These are phyloP conservation scores for Cydia splendana DNA, from an alignment of 1,140 invertebrate species.

Conservation along the genomic window DNA sequence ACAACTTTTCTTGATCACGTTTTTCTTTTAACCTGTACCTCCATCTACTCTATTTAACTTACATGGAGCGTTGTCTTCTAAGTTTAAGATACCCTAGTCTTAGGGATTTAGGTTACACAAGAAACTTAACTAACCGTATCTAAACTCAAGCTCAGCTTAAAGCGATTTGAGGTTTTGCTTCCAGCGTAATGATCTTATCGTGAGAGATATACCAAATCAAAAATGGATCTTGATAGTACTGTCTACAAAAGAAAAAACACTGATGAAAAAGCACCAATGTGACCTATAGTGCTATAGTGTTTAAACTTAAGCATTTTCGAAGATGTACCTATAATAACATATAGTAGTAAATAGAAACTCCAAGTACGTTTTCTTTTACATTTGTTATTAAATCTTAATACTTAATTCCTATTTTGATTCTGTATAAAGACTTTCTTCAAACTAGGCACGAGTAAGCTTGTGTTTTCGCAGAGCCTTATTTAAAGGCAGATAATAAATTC, in stretches of 20 bases:
- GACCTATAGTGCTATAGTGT: too few relatives aligned
- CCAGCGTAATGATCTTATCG: neutral
- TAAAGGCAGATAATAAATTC: slow-evolving; percentile 3
- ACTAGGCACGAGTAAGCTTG: neutral
- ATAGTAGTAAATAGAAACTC: too few relatives aligned
- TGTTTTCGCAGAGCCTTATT: neutral
- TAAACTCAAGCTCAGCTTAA: neutral
- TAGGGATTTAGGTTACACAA: slow-evolving; percentile 29
- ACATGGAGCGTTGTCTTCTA: slow-evolving; percentile 16
- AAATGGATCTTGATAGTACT: too few relatives aligned
- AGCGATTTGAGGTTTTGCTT: neutral
- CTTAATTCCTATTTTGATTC: too few relatives aligned
- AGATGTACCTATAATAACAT: too few relatives aligned
- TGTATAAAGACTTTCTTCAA: neutral
- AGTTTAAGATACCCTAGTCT: slow-evolving; percentile 9
- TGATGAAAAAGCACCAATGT: too few relatives aligned
- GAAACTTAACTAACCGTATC: slow-evolving; percentile 4
- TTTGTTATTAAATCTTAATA: too few relatives aligned
- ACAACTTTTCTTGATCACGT: slow-evolving; percentile 6
- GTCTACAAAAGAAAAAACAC: too few relatives aligned
- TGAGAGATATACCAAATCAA: too few relatives aligned
- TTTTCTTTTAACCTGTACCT: neutral
- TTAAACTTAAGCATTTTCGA: too few relatives aligned
- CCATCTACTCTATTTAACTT: neutral
- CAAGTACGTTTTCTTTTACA: too few relatives aligned